A percentile compares a stretch with the other conserved stretches of the same genome.
These are phyloP conservation scores for Xestia c-nigrum DNA, from an alignment of 2,888 invertebrate genomes.

Conservation along the genomic window DNA sequence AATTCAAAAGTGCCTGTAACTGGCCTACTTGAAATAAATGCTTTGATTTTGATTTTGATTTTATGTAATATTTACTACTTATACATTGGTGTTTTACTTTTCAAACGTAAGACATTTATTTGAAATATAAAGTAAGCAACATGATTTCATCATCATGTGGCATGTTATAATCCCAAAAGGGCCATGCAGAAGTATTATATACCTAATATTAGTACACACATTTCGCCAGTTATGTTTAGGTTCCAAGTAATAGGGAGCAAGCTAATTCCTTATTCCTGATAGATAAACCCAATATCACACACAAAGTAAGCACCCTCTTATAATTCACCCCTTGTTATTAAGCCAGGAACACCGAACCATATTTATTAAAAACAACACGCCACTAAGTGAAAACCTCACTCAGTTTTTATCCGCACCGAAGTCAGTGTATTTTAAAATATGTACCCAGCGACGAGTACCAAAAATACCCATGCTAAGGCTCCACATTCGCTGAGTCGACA, in stretches of 20 bases:
- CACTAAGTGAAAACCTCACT: slow-evolving; percentile 8
- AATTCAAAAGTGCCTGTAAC: too few species aligned
- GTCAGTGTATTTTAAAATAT: slow-evolving; percentile 45
- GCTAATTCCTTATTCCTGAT: too few species aligned
- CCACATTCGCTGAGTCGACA: slow-evolving; percentile 48
- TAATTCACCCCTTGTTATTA: neutral
- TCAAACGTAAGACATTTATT: neutral
- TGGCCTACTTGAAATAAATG: too few species aligned
- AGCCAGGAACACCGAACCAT: neutral
- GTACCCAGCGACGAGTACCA: slow-evolving; percentile 9
- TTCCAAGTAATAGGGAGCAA: too few species aligned
- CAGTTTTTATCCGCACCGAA: slow-evolving; percentile 21
- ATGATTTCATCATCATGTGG: too few species aligned
- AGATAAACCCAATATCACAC: too few species aligned
- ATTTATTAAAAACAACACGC: neutral
- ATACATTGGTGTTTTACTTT: neutral
- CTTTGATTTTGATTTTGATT: too few species aligned
- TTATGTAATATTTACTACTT: neutral
- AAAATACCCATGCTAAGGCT: slow-evolving; percentile 37
- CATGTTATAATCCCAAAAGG: too few species aligned
- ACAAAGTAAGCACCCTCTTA: too few species aligned
- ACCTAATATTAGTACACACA: too few species aligned
- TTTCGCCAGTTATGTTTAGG: too few species aligned
- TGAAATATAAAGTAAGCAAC: neutral
- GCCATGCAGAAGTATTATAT: too few species aligned